Conservation (phyloP, 1,140 invertebrate genomes). For the Procambarus virginalis region DNA sequence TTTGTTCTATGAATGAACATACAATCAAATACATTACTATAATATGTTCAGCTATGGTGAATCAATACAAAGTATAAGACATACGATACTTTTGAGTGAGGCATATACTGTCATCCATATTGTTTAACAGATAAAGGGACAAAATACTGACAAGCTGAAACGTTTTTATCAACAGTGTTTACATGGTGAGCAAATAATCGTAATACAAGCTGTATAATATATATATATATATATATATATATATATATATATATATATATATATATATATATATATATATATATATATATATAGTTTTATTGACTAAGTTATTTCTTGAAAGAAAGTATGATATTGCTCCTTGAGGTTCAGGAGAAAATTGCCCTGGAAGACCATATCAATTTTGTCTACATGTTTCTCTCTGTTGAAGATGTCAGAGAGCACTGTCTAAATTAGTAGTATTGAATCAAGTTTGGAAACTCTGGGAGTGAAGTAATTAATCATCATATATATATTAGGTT, state of each 20-base stretch:
- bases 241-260: too few relatives aligned
- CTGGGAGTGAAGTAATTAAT: neutral
- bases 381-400: constrained; percentile 30
- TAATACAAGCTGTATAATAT: neutral
- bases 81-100: neutral
- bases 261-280: too few relatives aligned
- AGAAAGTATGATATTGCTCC: constrained; percentile 6
- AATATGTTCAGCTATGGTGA: constrained; percentile 3
- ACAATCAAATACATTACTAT: neutral
- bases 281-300: neutral
- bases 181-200: neutral
- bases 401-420: constrained; percentile 4
- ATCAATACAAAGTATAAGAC: neutral
- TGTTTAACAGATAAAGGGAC: neutral
- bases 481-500: neutral
- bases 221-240: too few relatives aligned
- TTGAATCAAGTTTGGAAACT: neutral
- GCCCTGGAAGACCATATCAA: constrained; percentile 48
- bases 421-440: neutral
- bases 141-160: constrained; percentile 1
- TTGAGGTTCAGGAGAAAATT: constrained; percentile 18
- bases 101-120: neutral
- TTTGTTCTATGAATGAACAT: neutral
- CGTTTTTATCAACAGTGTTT: neutral
- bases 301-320: neutral